Conservation (phyloP, 2,797 vertebrate species). For the Distichodus sexfasciatus region DNA sequence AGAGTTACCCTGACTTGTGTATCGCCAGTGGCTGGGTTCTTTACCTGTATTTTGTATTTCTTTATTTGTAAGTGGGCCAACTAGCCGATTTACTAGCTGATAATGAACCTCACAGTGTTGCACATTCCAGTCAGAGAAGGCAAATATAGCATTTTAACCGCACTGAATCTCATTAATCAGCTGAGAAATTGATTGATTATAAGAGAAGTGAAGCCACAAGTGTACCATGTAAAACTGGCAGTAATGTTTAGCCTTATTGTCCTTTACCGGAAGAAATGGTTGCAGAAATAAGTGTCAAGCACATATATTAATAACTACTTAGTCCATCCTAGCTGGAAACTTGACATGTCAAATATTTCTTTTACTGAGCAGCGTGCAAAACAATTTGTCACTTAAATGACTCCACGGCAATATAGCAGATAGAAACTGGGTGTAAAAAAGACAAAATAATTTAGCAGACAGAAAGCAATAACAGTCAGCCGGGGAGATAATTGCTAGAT, state of each 20-base stretch:
- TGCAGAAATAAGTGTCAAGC: constrained; percentile 12
- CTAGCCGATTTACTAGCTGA: no score
- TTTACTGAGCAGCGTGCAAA: constrained; percentile 63
- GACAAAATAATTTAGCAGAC: constrained; percentile 40
- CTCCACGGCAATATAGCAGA: constrained; percentile 64
- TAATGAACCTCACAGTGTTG: no score
- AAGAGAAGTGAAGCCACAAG: constrained; percentile 11
- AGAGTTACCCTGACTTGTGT: no score
- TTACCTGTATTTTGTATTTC: no score
- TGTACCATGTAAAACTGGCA: constrained; percentile 3
- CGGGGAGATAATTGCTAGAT: constrained; percentile 58
- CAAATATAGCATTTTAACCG: no score
- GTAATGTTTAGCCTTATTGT: neutral
- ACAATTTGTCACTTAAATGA: constrained; percentile 72
- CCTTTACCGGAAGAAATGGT: neutral
- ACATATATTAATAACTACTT: constrained; percentile 54
- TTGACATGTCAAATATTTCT: constrained; percentile 62
- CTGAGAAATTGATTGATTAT: neutral
- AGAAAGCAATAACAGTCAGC: constrained; percentile 52
- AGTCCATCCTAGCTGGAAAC: constrained; percentile 51
- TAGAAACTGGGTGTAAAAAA: constrained; percentile 52
- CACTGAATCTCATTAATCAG: neutral
- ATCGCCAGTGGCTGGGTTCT: no score
- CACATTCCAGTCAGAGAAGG: no score
- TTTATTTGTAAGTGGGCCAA: no score